Percentiles rank a stretch among this genome's conserved stretches.
Evolutionary conservation across 2,797 vertebrate species (phyloP).

Genomic region (Siniperca undulata): DNA sequence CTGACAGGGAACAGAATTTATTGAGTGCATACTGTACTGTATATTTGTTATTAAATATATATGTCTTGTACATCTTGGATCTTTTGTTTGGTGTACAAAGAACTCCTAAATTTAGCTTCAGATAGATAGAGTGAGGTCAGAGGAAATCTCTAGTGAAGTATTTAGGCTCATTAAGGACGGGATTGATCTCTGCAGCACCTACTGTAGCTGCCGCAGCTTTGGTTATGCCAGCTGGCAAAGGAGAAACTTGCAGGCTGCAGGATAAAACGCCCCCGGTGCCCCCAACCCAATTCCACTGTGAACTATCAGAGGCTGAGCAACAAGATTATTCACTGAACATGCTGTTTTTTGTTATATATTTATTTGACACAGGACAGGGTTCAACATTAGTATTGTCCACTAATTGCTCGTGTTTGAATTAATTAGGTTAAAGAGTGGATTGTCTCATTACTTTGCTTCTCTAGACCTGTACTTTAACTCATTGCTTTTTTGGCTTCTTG

Average conservation of each 20-base stretch:
- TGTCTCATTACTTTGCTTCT: background rate
- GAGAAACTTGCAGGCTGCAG: slow-evolving; percentile 52
- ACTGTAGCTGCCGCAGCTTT: slow-evolving; percentile 69
- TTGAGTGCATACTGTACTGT: background rate
- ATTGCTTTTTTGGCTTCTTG: slow-evolving; percentile 1
- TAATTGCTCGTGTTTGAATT: slow-evolving; percentile 6
- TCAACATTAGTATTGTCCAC: background rate
- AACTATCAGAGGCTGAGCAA: slow-evolving; percentile 11
- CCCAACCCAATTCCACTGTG: slow-evolving; percentile 18
- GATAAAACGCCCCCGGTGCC: slow-evolving; percentile 10
- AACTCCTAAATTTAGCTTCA: slow-evolving; percentile 77
- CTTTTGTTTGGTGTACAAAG: slow-evolving; percentile 40
- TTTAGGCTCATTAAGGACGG: slow-evolving; percentile 81
- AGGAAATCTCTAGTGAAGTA: slow-evolving; percentile 81
- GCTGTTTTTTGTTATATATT: background rate
- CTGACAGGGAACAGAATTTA: background rate
- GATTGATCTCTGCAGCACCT: slow-evolving; percentile 84
- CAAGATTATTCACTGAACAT: slow-evolving; percentile 1
- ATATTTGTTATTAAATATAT: background rate
- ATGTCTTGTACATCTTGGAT: slow-evolving; percentile 20
- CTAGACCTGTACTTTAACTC: background rate
- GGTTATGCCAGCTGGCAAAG: slow-evolving; percentile 69
- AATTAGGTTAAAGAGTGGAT: slow-evolving; percentile 7
- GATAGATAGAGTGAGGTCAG: slow-evolving; percentile 79
- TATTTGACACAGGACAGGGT: too few relatives aligned